Conservation (phyloP, 2,888 invertebrate genomes). For the Aphidius colemani region DNA sequence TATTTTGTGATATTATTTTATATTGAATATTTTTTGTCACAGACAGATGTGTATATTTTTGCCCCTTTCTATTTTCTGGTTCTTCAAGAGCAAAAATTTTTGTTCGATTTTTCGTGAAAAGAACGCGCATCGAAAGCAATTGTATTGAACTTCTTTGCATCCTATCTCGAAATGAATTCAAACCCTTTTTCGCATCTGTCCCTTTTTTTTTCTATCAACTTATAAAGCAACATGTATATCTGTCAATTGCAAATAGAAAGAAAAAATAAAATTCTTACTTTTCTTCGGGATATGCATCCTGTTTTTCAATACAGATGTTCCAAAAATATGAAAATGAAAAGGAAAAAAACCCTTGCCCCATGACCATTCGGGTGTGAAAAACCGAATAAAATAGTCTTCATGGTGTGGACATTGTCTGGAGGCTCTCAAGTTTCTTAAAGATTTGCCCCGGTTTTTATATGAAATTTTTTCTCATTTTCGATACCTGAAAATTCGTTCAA, state of each 20-base stretch:
- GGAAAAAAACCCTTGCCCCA: constrained; percentile 29
- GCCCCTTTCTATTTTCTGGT: not conserved
- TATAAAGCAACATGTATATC: constrained; percentile 19
- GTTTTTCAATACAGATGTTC: constrained; percentile 47
- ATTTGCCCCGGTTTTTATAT: constrained; percentile 19
- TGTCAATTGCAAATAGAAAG: constrained; percentile 24
- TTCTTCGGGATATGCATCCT: constrained; percentile 8
- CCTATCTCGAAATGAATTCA: constrained; percentile 29
- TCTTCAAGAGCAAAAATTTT: constrained; percentile 18
- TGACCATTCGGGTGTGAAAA: constrained; percentile 49
- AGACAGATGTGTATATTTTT: not conserved
- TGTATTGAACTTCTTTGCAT: constrained; percentile 41
- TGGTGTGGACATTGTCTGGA: constrained; percentile 25
- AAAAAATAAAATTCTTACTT: not conserved
- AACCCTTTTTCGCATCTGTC: constrained; percentile 37
- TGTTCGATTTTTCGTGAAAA: constrained; percentile 29
- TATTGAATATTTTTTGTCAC: too few species aligned
- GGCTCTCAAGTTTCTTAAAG: constrained; percentile 34
- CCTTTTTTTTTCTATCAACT: constrained; percentile 12
- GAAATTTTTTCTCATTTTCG: constrained; percentile 11
- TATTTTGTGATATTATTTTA: too few species aligned
- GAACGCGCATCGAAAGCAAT: constrained; percentile 30
- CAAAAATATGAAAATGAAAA: not conserved
- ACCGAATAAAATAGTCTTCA: constrained; percentile 38
- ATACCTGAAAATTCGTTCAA: constrained; percentile 18